These are phyloP conservation scores for Lagenorhynchus albirostris DNA, from an alignment of 2,113 vertebrate species.

Conservation along the genomic window DNA sequence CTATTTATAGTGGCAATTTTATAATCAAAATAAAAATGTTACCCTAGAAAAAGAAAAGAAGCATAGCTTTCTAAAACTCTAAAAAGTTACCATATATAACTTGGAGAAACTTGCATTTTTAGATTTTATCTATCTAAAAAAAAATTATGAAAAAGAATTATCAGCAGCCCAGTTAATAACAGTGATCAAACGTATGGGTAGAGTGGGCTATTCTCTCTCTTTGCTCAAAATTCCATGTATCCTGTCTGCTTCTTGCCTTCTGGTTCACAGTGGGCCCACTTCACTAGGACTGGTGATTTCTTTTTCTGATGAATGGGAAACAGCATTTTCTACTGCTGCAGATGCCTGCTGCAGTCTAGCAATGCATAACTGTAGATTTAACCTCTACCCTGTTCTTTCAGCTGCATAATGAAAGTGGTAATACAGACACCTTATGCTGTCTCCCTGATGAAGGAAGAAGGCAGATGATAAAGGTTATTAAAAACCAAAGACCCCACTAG, in stretches of 20 bases:
- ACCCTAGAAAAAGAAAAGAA: conserved; percentile 25
- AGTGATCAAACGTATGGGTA: background rate
- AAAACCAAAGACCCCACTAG: background rate
- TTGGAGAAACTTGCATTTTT: conserved; percentile 46
- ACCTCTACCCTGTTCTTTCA: background rate
- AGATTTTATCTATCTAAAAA: conserved; percentile 28
- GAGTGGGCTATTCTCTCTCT: background rate
- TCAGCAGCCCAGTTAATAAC: background rate
- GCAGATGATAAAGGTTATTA: background rate
- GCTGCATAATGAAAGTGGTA: background rate
- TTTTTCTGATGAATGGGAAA: background rate
- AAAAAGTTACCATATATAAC: conserved; percentile 20
- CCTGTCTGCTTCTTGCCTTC: background rate
- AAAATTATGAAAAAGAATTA: conserved; percentile 12
- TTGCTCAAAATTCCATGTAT: background rate
- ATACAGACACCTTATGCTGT: background rate
- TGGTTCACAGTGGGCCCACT: background rate
- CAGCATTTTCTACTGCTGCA: background rate
- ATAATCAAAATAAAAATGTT: conserved; percentile 63
- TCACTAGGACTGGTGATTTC: background rate
- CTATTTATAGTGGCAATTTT: conserved; percentile 55
- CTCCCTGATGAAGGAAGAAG: background rate
- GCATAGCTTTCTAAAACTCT: background rate
- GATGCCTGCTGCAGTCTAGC: background rate
- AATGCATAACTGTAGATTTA: background rate